A percentile compares a stretch with the other conserved stretches of the same genome.
phyloP scores from a whole-genome alignment of 2,797 vertebrate species.

The Dendrocincla fuliginosa region DNA sequence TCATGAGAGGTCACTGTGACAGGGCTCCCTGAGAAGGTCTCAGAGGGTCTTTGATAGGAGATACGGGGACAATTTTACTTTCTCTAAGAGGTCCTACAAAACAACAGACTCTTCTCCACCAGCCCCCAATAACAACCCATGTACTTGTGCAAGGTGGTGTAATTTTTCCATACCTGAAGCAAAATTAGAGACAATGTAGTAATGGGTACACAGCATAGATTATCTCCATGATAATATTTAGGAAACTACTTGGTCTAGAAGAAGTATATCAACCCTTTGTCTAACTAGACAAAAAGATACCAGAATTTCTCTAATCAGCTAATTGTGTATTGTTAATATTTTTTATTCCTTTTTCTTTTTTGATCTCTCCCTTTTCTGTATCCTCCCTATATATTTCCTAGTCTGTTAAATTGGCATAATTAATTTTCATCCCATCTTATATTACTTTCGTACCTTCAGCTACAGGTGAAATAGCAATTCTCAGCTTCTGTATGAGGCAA shows the following conservation, averaged over 20 bases:
- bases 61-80: neutral
- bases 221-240: neutral
- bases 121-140: neutral
- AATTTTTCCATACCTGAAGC: neutral
- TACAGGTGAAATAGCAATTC: neutral
- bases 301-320: neutral
- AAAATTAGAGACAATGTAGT: neutral
- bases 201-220: neutral
- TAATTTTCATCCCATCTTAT: neutral
- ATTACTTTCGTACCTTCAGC: neutral
- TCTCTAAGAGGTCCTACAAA: neutral
- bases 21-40: neutral
- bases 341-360: neutral
- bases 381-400: neutral
- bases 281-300: neutral
- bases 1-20: neutral
- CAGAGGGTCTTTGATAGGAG: neutral
- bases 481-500: neutral
- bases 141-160: neutral
- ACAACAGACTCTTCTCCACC: neutral
- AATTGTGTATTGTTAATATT: accelerated
- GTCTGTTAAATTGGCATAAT: neutral
- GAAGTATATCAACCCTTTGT: neutral
- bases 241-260: neutral
- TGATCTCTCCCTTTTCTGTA: neutral